A percentile compares a stretch with the other conserved stretches of the same genome.
Conservation (phyloP, 2,113 vertebrate species). For the Pituophis catenifer region DNA sequence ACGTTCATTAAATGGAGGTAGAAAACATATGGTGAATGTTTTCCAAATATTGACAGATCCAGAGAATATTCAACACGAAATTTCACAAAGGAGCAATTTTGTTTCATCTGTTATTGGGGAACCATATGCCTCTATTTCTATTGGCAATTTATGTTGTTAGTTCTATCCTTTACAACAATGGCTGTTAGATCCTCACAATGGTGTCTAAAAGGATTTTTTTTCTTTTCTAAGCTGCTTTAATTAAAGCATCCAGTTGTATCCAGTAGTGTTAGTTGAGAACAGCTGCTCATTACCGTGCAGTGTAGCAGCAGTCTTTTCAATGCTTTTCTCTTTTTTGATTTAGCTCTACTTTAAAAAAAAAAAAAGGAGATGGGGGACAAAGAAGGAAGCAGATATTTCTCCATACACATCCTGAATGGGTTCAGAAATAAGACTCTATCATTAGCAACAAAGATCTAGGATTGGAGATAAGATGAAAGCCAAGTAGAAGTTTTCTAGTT, state of each 20-base stretch:
- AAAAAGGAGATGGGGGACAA: not conserved
- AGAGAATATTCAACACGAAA: not conserved
- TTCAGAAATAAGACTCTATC: conserved; percentile 5
- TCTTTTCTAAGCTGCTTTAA: conserved; percentile 24
- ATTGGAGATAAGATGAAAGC: conserved; percentile 40
- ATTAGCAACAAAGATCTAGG: conserved; percentile 5
- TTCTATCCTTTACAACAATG: not conserved
- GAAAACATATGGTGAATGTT: not conserved
- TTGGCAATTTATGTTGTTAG: not conserved
- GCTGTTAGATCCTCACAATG: not conserved
- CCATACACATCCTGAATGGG: not conserved
- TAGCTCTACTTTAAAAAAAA: conserved; percentile 13
- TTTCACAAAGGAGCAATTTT: not conserved
- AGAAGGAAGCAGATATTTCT: conserved; percentile 19
- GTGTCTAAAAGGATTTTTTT: conserved; percentile 13
- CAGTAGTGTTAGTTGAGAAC: conserved; percentile 21
- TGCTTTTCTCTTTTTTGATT: conserved; percentile 46
- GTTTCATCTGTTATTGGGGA: not conserved
- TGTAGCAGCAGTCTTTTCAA: conserved; percentile 32
- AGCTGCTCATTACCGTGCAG: conserved; percentile 41
- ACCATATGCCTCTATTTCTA: not conserved
- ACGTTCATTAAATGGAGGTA: not conserved
- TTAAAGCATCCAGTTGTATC: conserved; percentile 5
- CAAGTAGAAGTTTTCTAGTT: conserved; percentile 16
- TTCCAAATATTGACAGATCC: not conserved